These are phyloP conservation scores for Palythoa caribaeorum DNA, from an alignment of 92 coral and sea anemone species.

Conservation along the genomic window DNA sequence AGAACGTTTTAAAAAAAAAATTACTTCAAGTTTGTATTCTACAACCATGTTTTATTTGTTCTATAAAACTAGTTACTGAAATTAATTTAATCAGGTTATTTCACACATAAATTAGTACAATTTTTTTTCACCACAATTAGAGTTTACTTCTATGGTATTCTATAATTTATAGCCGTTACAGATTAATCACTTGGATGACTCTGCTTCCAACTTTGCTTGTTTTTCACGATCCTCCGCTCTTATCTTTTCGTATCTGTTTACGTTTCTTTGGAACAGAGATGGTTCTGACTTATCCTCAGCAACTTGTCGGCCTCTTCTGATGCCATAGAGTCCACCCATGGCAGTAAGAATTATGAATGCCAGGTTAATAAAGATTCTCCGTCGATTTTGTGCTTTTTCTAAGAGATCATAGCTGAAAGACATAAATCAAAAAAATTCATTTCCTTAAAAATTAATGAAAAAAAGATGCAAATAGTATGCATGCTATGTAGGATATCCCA, in stretches of 20 bases:
- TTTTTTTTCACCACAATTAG: background rate
- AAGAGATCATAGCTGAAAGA: conserved; percentile 55
- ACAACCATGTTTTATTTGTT: too few relatives aligned
- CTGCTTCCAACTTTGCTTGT: conserved; percentile 33
- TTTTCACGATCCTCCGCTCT: conserved; percentile 60
- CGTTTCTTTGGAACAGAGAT: conserved; percentile 62
- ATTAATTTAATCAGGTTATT: too few relatives aligned
- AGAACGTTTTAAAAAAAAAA: too few relatives aligned
- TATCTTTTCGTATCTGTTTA: conserved; percentile 67
- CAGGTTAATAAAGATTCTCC: conserved; percentile 70
- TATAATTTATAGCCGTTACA: background rate
- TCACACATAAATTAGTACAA: background rate
- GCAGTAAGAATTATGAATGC: conserved; percentile 54
- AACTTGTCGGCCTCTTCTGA: conserved; percentile 60
- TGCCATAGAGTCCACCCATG: conserved; percentile 62
- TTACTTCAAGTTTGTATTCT: too few relatives aligned
- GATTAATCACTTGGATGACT: conserved; percentile 25
- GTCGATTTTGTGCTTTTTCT: conserved; percentile 73
- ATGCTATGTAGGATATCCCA: too few relatives aligned
- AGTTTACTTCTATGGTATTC: background rate
- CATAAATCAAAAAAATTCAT: background rate
- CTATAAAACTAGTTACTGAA: too few relatives aligned
- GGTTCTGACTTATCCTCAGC: conserved; percentile 64
- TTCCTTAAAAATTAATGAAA: background rate
- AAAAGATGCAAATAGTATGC: background rate